Conservation (phyloP, 2,888 invertebrate genomes). For the Drosophila stalkeri region DNA sequence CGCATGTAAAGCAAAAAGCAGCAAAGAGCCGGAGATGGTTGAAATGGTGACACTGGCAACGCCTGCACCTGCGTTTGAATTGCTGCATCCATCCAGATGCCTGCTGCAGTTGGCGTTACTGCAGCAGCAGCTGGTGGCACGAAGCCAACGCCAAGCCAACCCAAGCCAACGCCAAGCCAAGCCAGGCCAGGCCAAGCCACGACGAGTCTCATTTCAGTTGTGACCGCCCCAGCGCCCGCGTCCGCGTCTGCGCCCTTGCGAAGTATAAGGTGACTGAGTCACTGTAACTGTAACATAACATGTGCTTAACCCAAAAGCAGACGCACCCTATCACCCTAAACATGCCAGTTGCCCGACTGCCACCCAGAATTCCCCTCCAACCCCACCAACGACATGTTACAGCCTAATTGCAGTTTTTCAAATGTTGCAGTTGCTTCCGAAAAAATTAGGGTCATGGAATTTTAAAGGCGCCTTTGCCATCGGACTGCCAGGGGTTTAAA, state of each 20-base stretch:
- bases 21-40: conserved; percentile 37
- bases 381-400: conserved; percentile 52
- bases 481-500: conserved; percentile 47
- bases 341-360: conserved; percentile 7
- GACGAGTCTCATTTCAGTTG: conserved; percentile 52
- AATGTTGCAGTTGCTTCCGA: conserved; percentile 71
- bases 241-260: conserved; percentile 21
- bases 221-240: conserved; percentile 17
- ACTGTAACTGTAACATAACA: conserved; percentile 62
- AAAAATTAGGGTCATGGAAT: conserved; percentile 73
- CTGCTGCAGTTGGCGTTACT: conserved; percentile 29
- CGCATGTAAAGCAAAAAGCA: conserved; percentile 18
- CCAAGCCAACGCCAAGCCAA: neutral
- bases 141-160: conserved; percentile 5
- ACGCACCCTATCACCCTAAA: conserved; percentile 36
- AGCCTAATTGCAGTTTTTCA: conserved; percentile 71
- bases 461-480: conserved; percentile 59
- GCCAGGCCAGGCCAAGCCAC: neutral
- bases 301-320: conserved; percentile 72
- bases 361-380: neutral
- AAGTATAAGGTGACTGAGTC: conserved; percentile 54
- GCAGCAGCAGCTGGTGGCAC: conserved; percentile 18
- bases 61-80: conserved; percentile 58
- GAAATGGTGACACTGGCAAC: conserved; percentile 42
- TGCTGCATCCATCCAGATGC: conserved; percentile 49